Conservation (phyloP, 1,140 invertebrate species). For the Cotesia chilonis region DNA sequence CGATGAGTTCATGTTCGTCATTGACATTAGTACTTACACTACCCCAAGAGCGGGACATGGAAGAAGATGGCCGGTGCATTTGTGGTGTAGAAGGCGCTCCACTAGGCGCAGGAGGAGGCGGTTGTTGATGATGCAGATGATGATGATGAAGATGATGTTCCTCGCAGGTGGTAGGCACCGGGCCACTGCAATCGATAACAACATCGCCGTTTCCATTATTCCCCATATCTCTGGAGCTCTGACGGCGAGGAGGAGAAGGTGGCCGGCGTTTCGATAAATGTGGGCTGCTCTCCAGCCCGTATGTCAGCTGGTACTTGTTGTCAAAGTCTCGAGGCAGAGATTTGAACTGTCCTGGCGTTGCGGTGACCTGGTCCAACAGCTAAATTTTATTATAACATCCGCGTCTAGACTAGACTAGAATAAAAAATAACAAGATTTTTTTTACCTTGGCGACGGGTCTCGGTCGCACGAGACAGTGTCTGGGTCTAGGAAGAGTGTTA, state of each 20-base stretch:
- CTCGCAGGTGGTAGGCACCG: constrained; percentile 61
- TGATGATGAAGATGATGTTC: constrained; percentile 56
- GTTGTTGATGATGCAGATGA: constrained; percentile 58
- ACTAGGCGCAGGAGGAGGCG: constrained; percentile 67
- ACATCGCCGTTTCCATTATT: constrained; percentile 55
- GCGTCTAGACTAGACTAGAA: not conserved
- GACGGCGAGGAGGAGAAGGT: constrained; percentile 86
- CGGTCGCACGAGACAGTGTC: constrained; percentile 78
- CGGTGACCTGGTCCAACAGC: constrained; percentile 54
- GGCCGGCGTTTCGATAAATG: constrained; percentile 68
- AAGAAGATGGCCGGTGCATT: constrained; percentile 60
- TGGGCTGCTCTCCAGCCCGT: constrained; percentile 62
- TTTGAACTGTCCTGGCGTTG: constrained; percentile 62
- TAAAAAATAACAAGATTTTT: constrained; percentile 12
- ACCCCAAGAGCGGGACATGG: constrained; percentile 70
- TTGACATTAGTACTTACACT: constrained; percentile 64
- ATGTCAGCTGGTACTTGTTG: constrained; percentile 64
- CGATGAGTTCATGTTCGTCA: constrained; percentile 70
- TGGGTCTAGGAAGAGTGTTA: constrained; percentile 84
- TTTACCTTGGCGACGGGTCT: constrained; percentile 85
- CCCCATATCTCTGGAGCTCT: constrained; percentile 65
- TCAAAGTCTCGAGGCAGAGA: constrained; percentile 64
- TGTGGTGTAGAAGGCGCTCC: constrained; percentile 64
- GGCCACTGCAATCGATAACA: constrained; percentile 65
- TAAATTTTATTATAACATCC: constrained; percentile 41